These are phyloP conservation scores for Gymnothorax javanicus DNA, from an alignment of 2,797 vertebrate genomes.

Conservation along the genomic window DNA sequence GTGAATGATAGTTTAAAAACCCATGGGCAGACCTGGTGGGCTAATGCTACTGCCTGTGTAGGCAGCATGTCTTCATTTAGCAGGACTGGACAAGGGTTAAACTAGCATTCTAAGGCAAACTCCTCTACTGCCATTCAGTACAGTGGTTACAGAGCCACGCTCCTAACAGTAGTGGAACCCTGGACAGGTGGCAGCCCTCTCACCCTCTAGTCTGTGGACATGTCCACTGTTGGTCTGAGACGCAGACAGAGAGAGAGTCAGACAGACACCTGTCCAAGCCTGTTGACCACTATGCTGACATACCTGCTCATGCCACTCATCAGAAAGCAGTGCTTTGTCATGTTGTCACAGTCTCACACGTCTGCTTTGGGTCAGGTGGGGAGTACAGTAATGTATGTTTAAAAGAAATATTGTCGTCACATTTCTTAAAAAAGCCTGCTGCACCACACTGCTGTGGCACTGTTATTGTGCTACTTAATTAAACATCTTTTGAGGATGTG, in stretches of 20 bases:
- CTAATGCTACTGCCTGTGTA: too few species aligned
- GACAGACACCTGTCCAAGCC: neutral
- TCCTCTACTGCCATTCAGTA: neutral
- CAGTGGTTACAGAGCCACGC: neutral
- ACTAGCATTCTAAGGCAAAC: too few species aligned
- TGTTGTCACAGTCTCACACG: too few species aligned
- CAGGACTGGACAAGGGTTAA: too few species aligned
- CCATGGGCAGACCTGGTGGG: too few species aligned
- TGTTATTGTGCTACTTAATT: neutral
- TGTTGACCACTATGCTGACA: neutral
- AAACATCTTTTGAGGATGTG: slow-evolving; percentile 23
- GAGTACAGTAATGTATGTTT: neutral
- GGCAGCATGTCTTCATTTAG: too few species aligned
- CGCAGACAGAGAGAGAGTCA: neutral
- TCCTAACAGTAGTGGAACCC: neutral
- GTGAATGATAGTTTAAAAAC: too few species aligned
- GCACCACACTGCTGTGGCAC: neutral
- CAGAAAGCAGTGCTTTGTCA: neutral
- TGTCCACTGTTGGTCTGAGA: neutral
- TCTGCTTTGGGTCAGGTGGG: neutral
- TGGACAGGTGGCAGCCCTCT: neutral
- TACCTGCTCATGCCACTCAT: neutral
- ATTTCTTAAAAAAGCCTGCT: neutral
- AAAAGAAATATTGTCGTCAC: neutral
- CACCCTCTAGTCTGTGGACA: neutral